Base-by-base conservation (phyloP, 92 coral and sea anemone species). In the Porites divaricata region DNA sequence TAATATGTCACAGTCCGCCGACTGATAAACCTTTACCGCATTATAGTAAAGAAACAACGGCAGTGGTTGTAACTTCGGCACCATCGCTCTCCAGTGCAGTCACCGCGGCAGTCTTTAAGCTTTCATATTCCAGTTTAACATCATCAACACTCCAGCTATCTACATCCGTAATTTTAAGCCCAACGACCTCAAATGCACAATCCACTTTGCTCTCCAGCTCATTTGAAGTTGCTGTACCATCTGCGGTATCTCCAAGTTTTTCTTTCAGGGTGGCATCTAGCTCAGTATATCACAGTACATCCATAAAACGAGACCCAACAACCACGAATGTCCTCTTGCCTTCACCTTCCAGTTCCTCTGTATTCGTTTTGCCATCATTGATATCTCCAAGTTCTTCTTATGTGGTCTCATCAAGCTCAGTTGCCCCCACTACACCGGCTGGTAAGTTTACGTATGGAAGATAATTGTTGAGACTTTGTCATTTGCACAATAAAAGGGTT, bases 1-100 rank as follows among this genome's bases (percentile, higher is more conserved):
- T 93, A 9, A 84, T 86, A 13, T 93, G 97, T 12, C 54, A 67
- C 66, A 63, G 70, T 49, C 52, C 82, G 4, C 63, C 79, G 21
- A 65, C 90, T 10, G 61, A 75, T 35, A 63, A 67, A 78, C 87
- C 88, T 8, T 26, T 51, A 50, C 62, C 22, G 11, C 62, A 4
- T 24, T 49, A 79, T 9, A 72, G 79, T n/a, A 23, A 14, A 15
- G 48, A 50, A 67, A 6, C 86, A 26, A 35, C 19, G 12, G 25
- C 28, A 1, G n/a, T 57, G 9, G 41, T 23, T 8, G 26, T 49
- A 49, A 25, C 74, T 9, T 9, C 61, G 57, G 12, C 19, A 2
- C 7, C n/a, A 41, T 17, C 53, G 2, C 21, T 1, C 20, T 50
- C 68, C 23, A 12, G 16, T 19, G 61, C 54, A 10, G n/a, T 25